These are phyloP conservation scores for Ianthella basta DNA, from an alignment of 37 sponge, comb jelly and placozoan genomes.

Conservation along the genomic window DNA sequence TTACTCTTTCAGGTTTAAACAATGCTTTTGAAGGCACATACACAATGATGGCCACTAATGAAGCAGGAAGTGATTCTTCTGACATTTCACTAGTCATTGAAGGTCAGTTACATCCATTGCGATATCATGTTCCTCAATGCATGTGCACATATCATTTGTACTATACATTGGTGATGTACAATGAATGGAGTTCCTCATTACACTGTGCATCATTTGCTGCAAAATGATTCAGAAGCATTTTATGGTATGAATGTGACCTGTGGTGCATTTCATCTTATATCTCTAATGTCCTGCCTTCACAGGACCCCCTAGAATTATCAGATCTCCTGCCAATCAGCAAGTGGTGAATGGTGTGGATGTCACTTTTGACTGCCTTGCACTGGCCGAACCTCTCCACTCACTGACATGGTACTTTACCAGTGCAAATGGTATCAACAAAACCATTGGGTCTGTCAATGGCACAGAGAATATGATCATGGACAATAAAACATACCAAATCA, in stretches of 20 bases:
- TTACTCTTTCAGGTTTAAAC: slow-evolving; percentile 17
- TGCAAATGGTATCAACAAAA: neutral
- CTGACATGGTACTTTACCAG: slow-evolving; percentile 57
- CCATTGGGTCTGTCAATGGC: neutral
- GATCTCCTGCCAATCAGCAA: slow-evolving; percentile 33
- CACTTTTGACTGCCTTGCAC: slow-evolving; percentile 47
- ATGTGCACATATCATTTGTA: no score
- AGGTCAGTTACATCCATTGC: slow-evolving; percentile 38
- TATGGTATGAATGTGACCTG: no score
- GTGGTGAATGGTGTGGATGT: slow-evolving; percentile 48
- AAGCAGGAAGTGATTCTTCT: slow-evolving; percentile 41
- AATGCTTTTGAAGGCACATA: slow-evolving; percentile 69
- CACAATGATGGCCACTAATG: slow-evolving; percentile 62
- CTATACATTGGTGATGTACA: no score
- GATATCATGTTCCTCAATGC: no score
- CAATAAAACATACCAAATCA: slow-evolving; percentile 33
- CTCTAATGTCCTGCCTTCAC: no score
- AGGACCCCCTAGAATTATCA: slow-evolving; percentile 63
- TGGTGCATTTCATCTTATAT: no score
- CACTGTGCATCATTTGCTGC: no score
- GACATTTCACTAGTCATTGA: slow-evolving; percentile 46
- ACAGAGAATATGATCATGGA: neutral
- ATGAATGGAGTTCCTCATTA: no score
- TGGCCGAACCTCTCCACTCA: slow-evolving; percentile 52
- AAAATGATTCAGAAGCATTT: no score